Evolutionary conservation across 2,113 vertebrate species (phyloP).

Genomic region (Siniperca knerii): DNA sequence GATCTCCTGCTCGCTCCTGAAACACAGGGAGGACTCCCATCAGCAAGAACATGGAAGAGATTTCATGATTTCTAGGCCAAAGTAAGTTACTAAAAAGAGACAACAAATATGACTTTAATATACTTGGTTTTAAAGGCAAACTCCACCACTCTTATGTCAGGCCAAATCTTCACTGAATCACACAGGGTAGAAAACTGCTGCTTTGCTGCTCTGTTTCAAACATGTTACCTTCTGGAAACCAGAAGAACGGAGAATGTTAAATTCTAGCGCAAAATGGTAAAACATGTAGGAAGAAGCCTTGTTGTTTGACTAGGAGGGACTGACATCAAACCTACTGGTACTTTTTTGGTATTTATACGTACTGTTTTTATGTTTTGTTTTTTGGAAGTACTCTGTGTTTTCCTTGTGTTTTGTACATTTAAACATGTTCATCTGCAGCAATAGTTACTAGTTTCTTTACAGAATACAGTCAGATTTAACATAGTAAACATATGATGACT

Average conservation of each 20-base stretch:
- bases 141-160: neutral
- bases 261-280: too few species aligned
- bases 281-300: neutral
- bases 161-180: neutral
- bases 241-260: too few species aligned
- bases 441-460: too few species aligned
- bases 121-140: neutral
- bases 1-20: conserved; percentile 71
- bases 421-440: too few species aligned
- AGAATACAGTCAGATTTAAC: too few species aligned
- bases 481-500: neutral
- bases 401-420: neutral
- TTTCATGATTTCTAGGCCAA: neutral
- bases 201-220: neutral
- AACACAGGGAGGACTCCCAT: neutral
- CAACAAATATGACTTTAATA: neutral
- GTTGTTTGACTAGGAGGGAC: neutral
- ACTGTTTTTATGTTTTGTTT: neutral
- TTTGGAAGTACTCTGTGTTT: neutral
- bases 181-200: neutral
- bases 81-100: neutral
- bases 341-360: neutral
- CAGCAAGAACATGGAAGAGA: neutral
- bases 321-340: neutral
- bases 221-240: too few species aligned